Conservation (phyloP, 2,888 invertebrate species). For the Antheraea yamamai region DNA sequence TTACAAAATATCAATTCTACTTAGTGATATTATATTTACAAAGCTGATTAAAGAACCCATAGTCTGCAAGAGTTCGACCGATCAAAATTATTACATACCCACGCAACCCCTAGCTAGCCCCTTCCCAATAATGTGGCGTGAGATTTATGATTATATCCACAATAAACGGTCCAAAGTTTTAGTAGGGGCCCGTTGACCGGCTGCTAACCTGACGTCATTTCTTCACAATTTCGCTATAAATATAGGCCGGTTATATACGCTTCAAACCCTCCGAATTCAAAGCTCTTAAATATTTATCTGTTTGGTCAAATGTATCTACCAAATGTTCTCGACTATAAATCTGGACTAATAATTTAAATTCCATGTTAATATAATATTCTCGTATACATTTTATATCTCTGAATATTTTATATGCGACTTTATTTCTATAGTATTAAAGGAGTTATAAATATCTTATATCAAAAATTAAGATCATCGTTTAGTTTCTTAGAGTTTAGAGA, state of each 20-base stretch:
- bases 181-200: slow-evolving; percentile 44
- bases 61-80: slow-evolving; percentile 33
- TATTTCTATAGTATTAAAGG: neutral
- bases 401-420: slow-evolving; percentile 12
- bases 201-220: slow-evolving; percentile 45
- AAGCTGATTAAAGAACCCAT: slow-evolving; percentile 10
- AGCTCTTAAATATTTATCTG: slow-evolving; percentile 22
- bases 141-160: slow-evolving; percentile 57
- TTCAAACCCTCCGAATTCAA: slow-evolving; percentile 17
- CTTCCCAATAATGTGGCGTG: slow-evolving; percentile 53
- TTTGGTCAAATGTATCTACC: slow-evolving; percentile 19
- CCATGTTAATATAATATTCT: slow-evolving; percentile 16
- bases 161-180: slow-evolving; percentile 56
- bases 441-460: neutral
- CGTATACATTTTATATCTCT: slow-evolving; percentile 17
- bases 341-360: slow-evolving; percentile 23
- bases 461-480: neutral
- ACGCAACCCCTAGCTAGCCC: slow-evolving; percentile 36
- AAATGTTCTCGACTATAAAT: slow-evolving; percentile 23
- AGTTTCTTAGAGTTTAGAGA: too few relatives aligned
- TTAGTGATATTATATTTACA: neutral
- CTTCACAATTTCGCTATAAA: slow-evolving; percentile 34
- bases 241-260: slow-evolving; percentile 24
- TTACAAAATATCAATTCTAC: neutral
- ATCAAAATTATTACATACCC: slow-evolving; percentile 46